Evolutionary conservation across 1,140 invertebrate genomes (phyloP).

Genomic region (Macrotrachela quadricornifera): DNA sequence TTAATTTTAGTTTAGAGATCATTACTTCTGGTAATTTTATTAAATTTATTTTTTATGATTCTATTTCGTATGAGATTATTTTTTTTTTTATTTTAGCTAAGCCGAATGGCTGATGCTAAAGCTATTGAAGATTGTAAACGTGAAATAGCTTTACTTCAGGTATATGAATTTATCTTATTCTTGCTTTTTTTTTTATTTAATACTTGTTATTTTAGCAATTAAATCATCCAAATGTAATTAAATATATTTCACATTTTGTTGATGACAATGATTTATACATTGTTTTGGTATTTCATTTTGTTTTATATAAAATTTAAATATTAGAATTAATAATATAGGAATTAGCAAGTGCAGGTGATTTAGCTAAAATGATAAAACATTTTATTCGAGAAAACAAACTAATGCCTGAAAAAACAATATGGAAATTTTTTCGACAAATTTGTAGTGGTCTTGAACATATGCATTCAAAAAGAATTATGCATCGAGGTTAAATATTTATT

Average conservation of each 20-base stretch:
- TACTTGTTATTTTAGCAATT: constrained; percentile 36
- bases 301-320: too few relatives aligned
- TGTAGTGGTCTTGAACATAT: constrained; percentile 44
- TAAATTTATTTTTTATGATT: too few relatives aligned
- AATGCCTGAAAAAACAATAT: constrained; percentile 50
- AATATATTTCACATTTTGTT: constrained; percentile 49
- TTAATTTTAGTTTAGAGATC: constrained; percentile 22
- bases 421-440: constrained; percentile 57
- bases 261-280: constrained; percentile 50
- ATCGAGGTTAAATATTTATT: too few relatives aligned
- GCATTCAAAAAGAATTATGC: constrained; percentile 46
- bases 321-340: background rate
- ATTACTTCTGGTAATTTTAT: too few relatives aligned
- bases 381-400: constrained; percentile 41
- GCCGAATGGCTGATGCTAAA: constrained; percentile 46
- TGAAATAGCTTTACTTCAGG: constrained; percentile 45
- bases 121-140: constrained; percentile 45
- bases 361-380: constrained; percentile 18
- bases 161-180: constrained; percentile 11
- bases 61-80: background rate
- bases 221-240: constrained; percentile 54
- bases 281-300: constrained; percentile 39
- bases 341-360: constrained; percentile 6
- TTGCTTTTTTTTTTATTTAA: background rate
- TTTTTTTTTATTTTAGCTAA: constrained; percentile 31